Conservation (phyloP, 2,113 vertebrate genomes). For the Callipepla squamata region DNA sequence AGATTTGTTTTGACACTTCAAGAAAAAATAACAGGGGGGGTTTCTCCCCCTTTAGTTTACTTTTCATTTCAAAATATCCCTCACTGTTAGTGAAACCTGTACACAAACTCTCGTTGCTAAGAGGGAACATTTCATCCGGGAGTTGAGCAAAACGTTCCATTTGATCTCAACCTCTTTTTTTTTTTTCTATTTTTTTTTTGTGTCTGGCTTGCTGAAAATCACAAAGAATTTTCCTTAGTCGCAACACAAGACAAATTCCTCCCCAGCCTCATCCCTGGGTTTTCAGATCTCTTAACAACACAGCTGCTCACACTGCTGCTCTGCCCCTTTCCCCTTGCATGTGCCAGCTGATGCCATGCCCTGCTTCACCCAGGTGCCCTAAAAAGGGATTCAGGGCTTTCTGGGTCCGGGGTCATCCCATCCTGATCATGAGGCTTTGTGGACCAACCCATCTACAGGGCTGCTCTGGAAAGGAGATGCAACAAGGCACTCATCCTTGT, state of each 20-base stretch:
- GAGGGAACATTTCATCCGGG: constrained; percentile 28
- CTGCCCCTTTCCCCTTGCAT: too few relatives aligned
- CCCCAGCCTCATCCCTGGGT: background rate
- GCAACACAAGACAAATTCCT: background rate
- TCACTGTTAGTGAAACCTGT: background rate
- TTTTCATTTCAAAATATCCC: constrained; percentile 58
- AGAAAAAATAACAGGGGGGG: background rate
- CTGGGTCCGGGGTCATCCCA: background rate
- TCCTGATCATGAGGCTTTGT: background rate
- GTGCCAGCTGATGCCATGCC: rapidly evolving
- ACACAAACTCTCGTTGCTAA: constrained; percentile 29
- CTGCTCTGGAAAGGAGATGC: background rate
- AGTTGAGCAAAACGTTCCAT: constrained; percentile 3
- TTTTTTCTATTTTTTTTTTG: background rate
- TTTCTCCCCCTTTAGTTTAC: background rate
- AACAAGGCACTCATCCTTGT: background rate
- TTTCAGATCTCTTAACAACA: background rate
- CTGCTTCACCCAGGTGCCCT: background rate
- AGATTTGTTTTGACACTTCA: constrained; percentile 21
- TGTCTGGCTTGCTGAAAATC: background rate
- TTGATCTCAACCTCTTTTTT: constrained; percentile 24
- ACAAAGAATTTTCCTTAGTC: constrained; percentile 12
- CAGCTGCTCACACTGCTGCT: background rate
- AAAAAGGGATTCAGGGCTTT: background rate
- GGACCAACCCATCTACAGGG: background rate